Conservation (phyloP, 2,113 vertebrate species). For the Phoxinus phoxinus region DNA sequence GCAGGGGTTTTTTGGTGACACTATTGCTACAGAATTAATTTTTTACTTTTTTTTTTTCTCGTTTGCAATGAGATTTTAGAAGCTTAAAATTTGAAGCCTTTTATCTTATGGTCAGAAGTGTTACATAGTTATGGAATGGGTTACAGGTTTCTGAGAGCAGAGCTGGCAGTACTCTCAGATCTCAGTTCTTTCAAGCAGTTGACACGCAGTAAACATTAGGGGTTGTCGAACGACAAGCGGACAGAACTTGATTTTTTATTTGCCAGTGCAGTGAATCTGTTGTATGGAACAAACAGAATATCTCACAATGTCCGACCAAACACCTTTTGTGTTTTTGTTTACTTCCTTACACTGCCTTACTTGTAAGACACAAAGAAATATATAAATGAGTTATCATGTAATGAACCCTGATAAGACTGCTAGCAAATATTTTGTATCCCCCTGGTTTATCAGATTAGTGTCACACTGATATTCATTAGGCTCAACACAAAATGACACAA, state of each 20-base stretch:
- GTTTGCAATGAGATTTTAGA: neutral
- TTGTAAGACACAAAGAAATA: neutral
- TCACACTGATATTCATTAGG: conserved; percentile 1
- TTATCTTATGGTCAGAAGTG: neutral
- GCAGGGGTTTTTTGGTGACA: neutral
- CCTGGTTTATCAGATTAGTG: conserved; percentile 27
- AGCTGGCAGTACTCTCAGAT: neutral
- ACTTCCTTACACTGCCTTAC: neutral
- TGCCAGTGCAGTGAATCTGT: neutral
- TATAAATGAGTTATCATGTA: neutral
- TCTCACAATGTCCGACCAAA: neutral
- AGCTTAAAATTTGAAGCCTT: neutral
- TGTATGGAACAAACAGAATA: neutral
- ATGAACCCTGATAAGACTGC: neutral
- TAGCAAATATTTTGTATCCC: neutral
- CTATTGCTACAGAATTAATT: neutral
- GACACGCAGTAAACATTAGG: conserved; percentile 2
- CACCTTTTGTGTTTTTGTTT: conserved; percentile 6
- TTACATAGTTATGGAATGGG: neutral
- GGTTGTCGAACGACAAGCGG: neutral
- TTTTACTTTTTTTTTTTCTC: neutral
- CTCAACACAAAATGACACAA: conserved; percentile 15
- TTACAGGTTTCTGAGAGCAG: conserved; percentile 20
- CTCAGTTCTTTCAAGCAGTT: neutral
- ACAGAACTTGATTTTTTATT: neutral